These are phyloP conservation scores for Lydus trimaculatus DNA, from an alignment of 2,888 invertebrate species.

Conservation along the genomic window DNA sequence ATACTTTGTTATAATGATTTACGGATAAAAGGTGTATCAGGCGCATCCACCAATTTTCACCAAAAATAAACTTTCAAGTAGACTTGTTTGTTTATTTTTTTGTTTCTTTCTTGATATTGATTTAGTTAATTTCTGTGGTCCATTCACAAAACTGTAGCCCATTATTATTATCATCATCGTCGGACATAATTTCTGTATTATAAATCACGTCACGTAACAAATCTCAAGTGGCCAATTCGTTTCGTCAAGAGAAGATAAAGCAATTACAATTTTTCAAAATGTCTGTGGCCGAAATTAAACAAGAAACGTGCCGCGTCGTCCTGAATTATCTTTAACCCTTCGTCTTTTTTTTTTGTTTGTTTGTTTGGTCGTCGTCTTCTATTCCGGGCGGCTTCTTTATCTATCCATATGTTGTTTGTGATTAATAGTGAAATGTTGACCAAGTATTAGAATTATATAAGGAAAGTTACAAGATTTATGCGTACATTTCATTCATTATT, in stretches of 20 bases:
- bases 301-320: conserved; percentile 51
- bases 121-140: too few relatives aligned
- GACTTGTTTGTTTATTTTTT: too few relatives aligned
- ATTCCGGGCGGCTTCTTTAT: too few relatives aligned
- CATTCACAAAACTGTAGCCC: too few relatives aligned
- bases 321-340: conserved; percentile 40
- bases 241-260: conserved; percentile 53
- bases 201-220: conserved; percentile 56
- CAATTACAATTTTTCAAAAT: conserved; percentile 61
- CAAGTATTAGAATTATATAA: too few relatives aligned
- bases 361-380: too few relatives aligned
- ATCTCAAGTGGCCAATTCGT: conserved; percentile 59
- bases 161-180: background rate
- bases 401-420: background rate
- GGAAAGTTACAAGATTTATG: too few relatives aligned
- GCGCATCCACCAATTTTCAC: background rate
- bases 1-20: background rate
- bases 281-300: conserved; percentile 55
- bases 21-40: background rate
- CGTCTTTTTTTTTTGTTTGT: background rate
- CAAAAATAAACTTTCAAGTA: too few relatives aligned
- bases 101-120: too few relatives aligned
- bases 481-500: too few relatives aligned
- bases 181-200: conserved; percentile 31
- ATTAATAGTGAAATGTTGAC: too few relatives aligned